Evolutionary conservation across 2,797 vertebrate species (phyloP), one percentile per base, ranked within the genome.

Genomic region (Sarcoramphus papa): DNA sequence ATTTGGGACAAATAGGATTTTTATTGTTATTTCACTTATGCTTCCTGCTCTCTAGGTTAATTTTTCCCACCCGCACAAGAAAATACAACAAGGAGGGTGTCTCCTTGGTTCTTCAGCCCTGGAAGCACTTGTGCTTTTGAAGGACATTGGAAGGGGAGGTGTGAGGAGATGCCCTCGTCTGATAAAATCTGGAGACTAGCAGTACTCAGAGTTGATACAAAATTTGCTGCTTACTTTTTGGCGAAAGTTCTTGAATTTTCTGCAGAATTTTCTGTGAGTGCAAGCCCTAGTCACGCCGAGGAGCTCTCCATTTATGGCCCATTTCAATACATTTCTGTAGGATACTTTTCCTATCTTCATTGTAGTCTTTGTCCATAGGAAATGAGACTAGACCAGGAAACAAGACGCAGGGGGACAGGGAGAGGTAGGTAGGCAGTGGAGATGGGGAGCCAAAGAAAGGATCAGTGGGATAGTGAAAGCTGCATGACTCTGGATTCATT

Each of bases 401-500:
- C 25, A 51, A 51, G 57, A 45, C 1, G 2, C 4, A 27, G 77
- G 54, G 68, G 27, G 5, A n/a, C 10, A 33, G 80, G 27, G 64
- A 80, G 90, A 88, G 68, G 75, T 73, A 51, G 70, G 63, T 65
- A 60, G 75, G 80, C 75, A 62, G 50, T 18, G 41, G 80, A 69
- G 83, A 43, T 40, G 45, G 47, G 60, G 70, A 80, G 40, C 88
- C 57, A 63, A 73, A 83, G 87, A 95, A 95, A 92, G 74, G 78
- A 94, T 81, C 87, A 59, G 68, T 85, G 82, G 41, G 84, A 90
- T 64, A 80, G 92, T 35, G 72, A 93, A 91, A 95, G 84, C 92
- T 97, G 84, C 90, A 40, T 62, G 95, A 54, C 72, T 92, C 92
- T 95, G 95, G 85, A 95, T 88, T 94, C 90, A 84, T 95, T 96